Conservation (phyloP, 2,113 vertebrate species). For the Paedocypris sp. region DNA sequence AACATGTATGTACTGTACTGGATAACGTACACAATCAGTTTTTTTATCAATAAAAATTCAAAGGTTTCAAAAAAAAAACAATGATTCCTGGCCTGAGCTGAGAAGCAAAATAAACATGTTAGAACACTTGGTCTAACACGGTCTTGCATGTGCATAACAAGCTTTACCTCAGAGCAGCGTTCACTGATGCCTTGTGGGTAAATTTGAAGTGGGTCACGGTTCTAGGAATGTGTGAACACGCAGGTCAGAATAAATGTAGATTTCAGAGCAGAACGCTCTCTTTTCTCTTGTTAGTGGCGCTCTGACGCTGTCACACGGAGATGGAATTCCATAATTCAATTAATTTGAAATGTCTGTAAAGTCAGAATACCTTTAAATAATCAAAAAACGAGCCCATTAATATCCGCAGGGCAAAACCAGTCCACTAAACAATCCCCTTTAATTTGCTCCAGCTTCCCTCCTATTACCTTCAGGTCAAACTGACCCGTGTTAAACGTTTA, state of each 20-base stretch:
- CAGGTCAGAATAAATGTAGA: conserved; percentile 20
- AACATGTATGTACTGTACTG: too few relatives aligned
- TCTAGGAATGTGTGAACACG: conserved; percentile 17
- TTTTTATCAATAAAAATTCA: too few relatives aligned
- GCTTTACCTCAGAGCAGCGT: conserved; percentile 18
- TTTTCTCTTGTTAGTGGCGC: neutral
- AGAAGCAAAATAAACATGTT: neutral
- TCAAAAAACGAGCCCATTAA: neutral
- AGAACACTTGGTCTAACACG: neutral
- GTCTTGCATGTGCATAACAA: neutral
- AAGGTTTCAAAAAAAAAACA: too few relatives aligned
- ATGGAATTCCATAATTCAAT: neutral
- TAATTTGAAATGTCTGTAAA: conserved; percentile 1
- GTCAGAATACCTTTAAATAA: neutral
- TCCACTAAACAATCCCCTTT: too few relatives aligned
- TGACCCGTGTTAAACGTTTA: too few relatives aligned
- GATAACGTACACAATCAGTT: too few relatives aligned
- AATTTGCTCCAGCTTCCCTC: too few relatives aligned
- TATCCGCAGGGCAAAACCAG: neutral
- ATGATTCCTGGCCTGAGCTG: too few relatives aligned
- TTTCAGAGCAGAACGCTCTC: neutral
- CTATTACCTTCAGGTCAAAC: too few relatives aligned
- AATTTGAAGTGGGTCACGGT: conserved; percentile 28
- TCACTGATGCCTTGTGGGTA: conserved; percentile 14
- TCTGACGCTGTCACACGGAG: neutral